Evolutionary conservation across 1,140 invertebrate species (phyloP), one percentile per base, ranked within the genome.

Genomic region (Holcopasites calliopsidis): DNA sequence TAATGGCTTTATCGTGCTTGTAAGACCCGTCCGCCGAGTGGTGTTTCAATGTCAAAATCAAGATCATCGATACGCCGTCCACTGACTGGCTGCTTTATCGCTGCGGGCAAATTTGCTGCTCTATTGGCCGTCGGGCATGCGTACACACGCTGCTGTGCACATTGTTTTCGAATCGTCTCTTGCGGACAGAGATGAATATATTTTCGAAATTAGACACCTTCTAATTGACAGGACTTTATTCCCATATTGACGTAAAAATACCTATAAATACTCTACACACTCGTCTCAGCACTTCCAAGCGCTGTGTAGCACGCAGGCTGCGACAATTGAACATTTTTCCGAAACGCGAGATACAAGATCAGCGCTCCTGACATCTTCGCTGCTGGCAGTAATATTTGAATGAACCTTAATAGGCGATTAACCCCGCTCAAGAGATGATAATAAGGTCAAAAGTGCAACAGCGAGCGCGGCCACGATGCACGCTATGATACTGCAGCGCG

Each of bases 1-100:
- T 83, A 84, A 84, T 80, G 81, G 65, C 74, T 77, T 72, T 75
- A 75, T 83, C n/a, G n/a, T 74, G 61, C 64, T 61, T 26, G 60
- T 61, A 50, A 40, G 42, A 58, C n/a, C 58, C 57, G 64, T 70
- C 40, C 62, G 58, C 10, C 2, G 3, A 18, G 10, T 26, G n/a
- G 18, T 35, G 42, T 64, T 70, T 58, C 58, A 23, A 21, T 11
- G 62, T 55, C 71, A n/a, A 44, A 66, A 55, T 54, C 38, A 18
- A 44, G 50, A 74, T 65, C 49, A n/a, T 55, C 38, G 61, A 55
- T 26, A 10, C 21, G 21, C 0, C 3, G 42, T 60, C 8, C 33
- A n/a, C n/a, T n/a, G 6, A 2, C 10, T 13, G 18, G 11, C 26
- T 21, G 21, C 10, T 73, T 42, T 65, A 54, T 65, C 60, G 4